Conservation (phyloP, 2,113 vertebrate species). For the Myotis davidii region DNA sequence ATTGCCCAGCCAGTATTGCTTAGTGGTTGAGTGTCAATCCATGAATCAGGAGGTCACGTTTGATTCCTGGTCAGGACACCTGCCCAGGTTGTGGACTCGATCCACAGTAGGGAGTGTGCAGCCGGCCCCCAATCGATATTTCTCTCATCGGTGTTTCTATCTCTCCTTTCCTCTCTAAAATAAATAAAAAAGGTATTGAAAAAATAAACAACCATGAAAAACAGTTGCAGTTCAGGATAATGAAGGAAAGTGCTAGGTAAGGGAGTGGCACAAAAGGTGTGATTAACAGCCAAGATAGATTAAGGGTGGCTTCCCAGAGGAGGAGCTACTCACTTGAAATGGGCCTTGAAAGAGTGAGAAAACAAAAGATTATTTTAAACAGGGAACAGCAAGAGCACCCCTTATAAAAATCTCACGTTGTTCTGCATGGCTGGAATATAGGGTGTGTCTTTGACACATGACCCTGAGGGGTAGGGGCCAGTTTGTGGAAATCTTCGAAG, state of each 20-base stretch:
- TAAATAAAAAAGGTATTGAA: too few species aligned
- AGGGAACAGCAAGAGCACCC: neutral
- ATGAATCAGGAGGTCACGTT: too few species aligned
- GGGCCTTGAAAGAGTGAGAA: neutral
- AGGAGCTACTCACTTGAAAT: neutral
- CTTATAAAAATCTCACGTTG: neutral
- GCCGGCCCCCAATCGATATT: too few species aligned
- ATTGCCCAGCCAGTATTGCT: neutral
- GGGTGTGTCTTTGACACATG: neutral
- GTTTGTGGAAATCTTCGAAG: neutral
- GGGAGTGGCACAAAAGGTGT: neutral
- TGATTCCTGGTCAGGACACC: too few species aligned
- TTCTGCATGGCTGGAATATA: neutral
- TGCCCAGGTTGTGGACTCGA: too few species aligned
- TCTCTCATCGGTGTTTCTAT: too few species aligned
- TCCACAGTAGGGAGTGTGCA: too few species aligned
- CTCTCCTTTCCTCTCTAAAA: too few species aligned
- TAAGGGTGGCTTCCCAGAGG: neutral
- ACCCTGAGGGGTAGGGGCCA: neutral
- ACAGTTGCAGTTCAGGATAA: neutral
- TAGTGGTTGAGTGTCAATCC: too few species aligned
- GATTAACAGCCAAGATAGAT: neutral
- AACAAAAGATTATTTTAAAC: neutral
- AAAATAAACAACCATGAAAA: constrained; percentile 18
- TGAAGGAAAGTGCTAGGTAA: neutral